A percentile compares a stretch with the other conserved stretches of the same genome.
These are phyloP conservation scores for Coronaproctus castanopsis DNA, from an alignment of 2,888 invertebrate species.

Conservation along the genomic window DNA sequence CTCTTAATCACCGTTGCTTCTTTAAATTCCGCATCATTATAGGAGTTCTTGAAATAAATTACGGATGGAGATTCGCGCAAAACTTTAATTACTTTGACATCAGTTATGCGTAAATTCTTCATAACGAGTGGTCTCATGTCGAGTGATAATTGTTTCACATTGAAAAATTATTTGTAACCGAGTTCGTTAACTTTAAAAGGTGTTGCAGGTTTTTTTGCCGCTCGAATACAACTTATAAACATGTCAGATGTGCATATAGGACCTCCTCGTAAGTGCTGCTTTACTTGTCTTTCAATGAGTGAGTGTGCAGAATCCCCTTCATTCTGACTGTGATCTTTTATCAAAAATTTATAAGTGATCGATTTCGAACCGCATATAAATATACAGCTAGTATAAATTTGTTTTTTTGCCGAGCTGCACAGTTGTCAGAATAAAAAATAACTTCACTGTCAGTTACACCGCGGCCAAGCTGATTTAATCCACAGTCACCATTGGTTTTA, in stretches of 20 bases:
- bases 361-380: slow-evolving; percentile 15
- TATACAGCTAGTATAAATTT: slow-evolving; percentile 17
- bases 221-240: slow-evolving; percentile 19
- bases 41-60: slow-evolving; percentile 3
- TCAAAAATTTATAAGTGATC: slow-evolving; percentile 18
- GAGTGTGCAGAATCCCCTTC: slow-evolving; percentile 18
- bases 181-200: slow-evolving; percentile 20
- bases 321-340: slow-evolving; percentile 19
- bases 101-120: slow-evolving; percentile 1
- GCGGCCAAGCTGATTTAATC: background rate
- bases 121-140: too few species aligned
- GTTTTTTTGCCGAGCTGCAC: slow-evolving; percentile 18
- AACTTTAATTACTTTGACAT: slow-evolving; percentile 14
- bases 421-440: slow-evolving; percentile 18
- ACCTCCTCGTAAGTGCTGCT: slow-evolving; percentile 14
- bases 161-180: slow-evolving; percentile 19
- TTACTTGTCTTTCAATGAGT: slow-evolving; percentile 17
- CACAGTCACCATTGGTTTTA: background rate
- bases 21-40: background rate
- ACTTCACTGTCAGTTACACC: slow-evolving; percentile 1
- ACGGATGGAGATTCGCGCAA: background rate
- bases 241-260: slow-evolving; percentile 18
- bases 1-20: background rate
- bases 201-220: slow-evolving; percentile 20
- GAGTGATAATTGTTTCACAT: slow-evolving; percentile 18